Percentiles rank a stretch among this genome's conserved stretches.
Evolutionary conservation across 2,888 invertebrate genomes (phyloP).

Genomic region (Leptothorax acervorum): DNA sequence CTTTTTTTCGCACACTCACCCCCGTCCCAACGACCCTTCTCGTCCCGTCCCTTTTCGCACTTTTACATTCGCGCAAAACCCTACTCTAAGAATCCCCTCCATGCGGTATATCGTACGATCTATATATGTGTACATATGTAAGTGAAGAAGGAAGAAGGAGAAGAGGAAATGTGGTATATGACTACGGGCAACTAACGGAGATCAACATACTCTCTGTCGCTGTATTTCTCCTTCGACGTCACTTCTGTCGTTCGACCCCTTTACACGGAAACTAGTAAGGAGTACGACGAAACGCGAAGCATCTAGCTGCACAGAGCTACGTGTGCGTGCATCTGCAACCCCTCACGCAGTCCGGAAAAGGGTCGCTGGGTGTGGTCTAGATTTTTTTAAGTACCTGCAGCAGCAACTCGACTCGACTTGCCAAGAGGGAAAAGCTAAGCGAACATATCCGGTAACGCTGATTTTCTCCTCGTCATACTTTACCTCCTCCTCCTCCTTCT

Average conservation of each 20-base stretch:
- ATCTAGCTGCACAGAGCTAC: constrained; percentile 68
- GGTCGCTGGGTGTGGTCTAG: constrained; percentile 84
- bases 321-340: constrained; percentile 73
- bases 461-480: constrained; percentile 25
- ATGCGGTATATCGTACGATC: constrained; percentile 75
- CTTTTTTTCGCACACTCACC: constrained; percentile 70
- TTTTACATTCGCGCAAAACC: constrained; percentile 79
- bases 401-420: constrained; percentile 67
- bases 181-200: constrained; percentile 68
- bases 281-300: constrained; percentile 76
- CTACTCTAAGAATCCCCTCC: constrained; percentile 81
- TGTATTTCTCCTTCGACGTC: constrained; percentile 57
- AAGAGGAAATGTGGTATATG: constrained; percentile 57
- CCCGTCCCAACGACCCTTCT: constrained; percentile 73
- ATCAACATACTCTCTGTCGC: constrained; percentile 58
- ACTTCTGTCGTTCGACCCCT: constrained; percentile 39
- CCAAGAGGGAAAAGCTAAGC: constrained; percentile 68
- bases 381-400: constrained; percentile 77
- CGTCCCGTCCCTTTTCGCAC: constrained; percentile 80
- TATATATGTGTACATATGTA: constrained; percentile 73
- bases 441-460: constrained; percentile 29
- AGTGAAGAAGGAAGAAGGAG: constrained; percentile 51
- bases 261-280: constrained; percentile 62
- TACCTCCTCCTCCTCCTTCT: neutral
- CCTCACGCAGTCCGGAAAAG: constrained; percentile 77